These are phyloP conservation scores for Limonius californicus DNA, from an alignment of 1,140 invertebrate genomes.

Conservation along the genomic window DNA sequence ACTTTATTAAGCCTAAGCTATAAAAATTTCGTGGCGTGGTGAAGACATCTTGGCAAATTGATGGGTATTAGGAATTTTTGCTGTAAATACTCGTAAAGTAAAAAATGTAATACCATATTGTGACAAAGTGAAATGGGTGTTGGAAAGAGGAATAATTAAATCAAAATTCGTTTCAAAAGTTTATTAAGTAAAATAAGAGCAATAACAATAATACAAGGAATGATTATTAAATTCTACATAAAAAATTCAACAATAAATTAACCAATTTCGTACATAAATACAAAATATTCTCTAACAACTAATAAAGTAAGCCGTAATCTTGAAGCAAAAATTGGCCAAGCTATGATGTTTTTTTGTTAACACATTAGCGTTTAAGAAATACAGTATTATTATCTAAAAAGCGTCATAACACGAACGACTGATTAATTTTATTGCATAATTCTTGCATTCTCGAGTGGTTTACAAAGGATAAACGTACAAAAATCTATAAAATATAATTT, in stretches of 20 bases:
- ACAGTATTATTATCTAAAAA: slow-evolving; percentile 16
- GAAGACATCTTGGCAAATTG: no score
- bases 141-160: not conserved
- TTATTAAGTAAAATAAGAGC: not conserved
- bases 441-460: not conserved
- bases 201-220: not conserved
- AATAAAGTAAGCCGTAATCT: not conserved
- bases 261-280: no score
- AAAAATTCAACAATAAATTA: not conserved
- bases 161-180: not conserved
- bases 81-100: no score
- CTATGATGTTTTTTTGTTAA: not conserved
- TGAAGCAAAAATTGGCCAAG: not conserved
- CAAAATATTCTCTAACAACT: no score
- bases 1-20: no score
- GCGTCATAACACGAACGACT: not conserved
- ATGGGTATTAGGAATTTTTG: no score
- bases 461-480: no score
- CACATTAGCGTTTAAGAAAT: not conserved
- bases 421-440: slow-evolving; percentile 9
- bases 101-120: no score
- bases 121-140: not conserved
- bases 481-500: not conserved
- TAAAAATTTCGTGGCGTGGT: no score
- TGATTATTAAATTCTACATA: not conserved